phyloP scores from a whole-genome alignment of 1,140 invertebrate genomes.

The Hylaeus anthracinus region DNA sequence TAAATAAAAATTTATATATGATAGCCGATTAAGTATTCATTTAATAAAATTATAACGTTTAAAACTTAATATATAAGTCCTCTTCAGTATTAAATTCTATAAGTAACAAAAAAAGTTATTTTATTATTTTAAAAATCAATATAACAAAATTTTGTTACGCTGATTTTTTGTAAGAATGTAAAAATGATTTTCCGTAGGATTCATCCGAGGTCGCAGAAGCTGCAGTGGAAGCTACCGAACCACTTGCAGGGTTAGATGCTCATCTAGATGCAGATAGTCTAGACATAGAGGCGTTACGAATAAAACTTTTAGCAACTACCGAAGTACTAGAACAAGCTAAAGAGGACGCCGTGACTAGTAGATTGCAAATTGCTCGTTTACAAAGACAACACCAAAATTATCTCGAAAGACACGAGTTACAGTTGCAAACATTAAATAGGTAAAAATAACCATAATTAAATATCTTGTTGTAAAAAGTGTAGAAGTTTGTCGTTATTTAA shows the following conservation, averaged over 20 bases:
- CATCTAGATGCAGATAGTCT: constrained; percentile 67
- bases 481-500: constrained; percentile 9
- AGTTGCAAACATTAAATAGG: constrained; percentile 77
- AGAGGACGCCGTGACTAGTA: constrained; percentile 74
- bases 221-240: constrained; percentile 77
- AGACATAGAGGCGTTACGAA: constrained; percentile 71
- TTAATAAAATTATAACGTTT: too few species aligned
- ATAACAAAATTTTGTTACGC: too few species aligned
- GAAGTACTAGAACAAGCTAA: constrained; percentile 77
- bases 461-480: neutral
- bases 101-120: too few species aligned
- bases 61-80: too few species aligned
- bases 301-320: constrained; percentile 71
- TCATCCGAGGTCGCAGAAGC: constrained; percentile 71
- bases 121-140: too few species aligned
- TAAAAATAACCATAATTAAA: constrained; percentile 23
- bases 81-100: too few species aligned
- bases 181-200: constrained; percentile 59
- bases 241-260: constrained; percentile 63
- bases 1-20: too few species aligned
- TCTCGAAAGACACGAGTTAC: constrained; percentile 77
- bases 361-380: constrained; percentile 74
- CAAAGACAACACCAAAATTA: constrained; percentile 79
- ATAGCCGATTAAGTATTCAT: too few species aligned
- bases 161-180: too few species aligned